Base-by-base conservation (phyloP, 2,888 invertebrate species). In the Bimastos eiseni region DNA sequence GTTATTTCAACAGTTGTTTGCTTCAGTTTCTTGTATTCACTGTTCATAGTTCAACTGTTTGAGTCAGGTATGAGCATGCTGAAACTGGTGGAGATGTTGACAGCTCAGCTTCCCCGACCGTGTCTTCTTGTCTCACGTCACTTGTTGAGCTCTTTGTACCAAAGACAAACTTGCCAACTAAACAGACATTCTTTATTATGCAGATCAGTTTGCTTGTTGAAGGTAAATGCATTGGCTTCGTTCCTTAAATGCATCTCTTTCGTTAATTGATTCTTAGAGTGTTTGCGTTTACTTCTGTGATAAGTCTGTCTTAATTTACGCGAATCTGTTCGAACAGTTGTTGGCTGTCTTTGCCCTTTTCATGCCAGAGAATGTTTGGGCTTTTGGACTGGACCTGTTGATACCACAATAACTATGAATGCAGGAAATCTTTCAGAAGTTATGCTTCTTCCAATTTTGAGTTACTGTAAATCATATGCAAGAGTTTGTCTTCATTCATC, bases 31-130 rank as follows among this genome's bases (percentile, higher is more conserved):
- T 55, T 30, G 30, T 55, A 55, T 30, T 70, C 6, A 70, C 70
- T n/a, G n/a, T n/a, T 11, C 30, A 70, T 8, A 70, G 17, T 70
- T 8, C n/a, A 70, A 70, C 36, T 86, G 37, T 86, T 86, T 70
- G 70, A n/a, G 33, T 86, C 86, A 86, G 86, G 37, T 86, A 86
- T 86, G 86, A 86, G 37, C 19, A 86, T 36, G 34, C 36, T n/a
- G 86, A 0, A 86, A 33, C 34, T 36, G 86, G 37, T 36, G 34
- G 36, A 36, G 86, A 36, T 21, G 13, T 4, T 86, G 37, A 34
- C 86, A 86, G 37, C 37, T 21, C 36, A 36, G 36, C 36, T 13
- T 34, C 86, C 19, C 37, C 86, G n/a, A n/a, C n/a, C n/a, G n/a
- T n/a, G n/a, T 3, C 8, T 19, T 37, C 86, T 36, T 86, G 19